Conservation (phyloP, 2,113 vertebrate species). For the Melanerpes formicivorus region DNA sequence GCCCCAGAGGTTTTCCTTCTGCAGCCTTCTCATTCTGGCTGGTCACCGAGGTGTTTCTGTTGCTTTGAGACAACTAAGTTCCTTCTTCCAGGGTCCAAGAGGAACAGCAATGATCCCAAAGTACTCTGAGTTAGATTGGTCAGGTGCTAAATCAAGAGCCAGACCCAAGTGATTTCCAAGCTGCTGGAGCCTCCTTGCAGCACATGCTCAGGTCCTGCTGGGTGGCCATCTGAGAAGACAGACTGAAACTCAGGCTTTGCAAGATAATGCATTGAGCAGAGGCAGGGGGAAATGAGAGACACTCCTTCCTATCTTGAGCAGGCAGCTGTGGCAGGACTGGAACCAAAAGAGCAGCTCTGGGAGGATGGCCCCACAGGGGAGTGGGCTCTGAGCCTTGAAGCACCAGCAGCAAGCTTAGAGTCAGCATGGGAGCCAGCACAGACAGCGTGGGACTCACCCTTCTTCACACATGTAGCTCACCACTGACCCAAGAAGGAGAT, state of each 20-base stretch:
- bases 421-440: background rate
- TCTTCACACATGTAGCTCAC: background rate
- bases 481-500: slow-evolving; percentile 14
- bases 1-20: background rate
- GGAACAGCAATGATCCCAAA: background rate
- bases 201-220: background rate
- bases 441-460: slow-evolving; percentile 33
- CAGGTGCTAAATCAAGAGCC: background rate
- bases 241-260: background rate
- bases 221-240: background rate
- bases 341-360: background rate
- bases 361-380: fast-evolving
- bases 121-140: background rate
- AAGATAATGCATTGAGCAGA: background rate
- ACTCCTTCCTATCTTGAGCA: background rate
- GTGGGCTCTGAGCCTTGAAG: background rate
- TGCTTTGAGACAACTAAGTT: background rate
- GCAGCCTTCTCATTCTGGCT: background rate
- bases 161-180: background rate
- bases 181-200: background rate
- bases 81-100: background rate
- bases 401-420: background rate
- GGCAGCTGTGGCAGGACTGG: fast-evolving
- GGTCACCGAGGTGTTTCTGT: background rate
- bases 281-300: background rate